phyloP scores from a whole-genome alignment of 2,888 invertebrate genomes.

The Caprella mutica region DNA sequence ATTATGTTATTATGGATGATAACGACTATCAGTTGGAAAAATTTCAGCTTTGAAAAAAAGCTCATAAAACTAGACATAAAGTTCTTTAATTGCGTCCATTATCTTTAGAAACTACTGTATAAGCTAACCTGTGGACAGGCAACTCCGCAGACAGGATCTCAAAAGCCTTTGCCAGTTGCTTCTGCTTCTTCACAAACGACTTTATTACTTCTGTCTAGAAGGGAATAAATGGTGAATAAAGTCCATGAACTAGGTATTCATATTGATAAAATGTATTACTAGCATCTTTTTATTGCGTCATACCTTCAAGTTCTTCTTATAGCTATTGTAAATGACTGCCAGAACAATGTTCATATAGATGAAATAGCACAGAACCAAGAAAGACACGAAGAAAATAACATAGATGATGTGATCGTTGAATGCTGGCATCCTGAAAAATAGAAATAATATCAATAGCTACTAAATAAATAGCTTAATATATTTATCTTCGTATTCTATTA shows the following conservation, averaged over 20 bases:
- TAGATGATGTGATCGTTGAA: slow-evolving; percentile 22
- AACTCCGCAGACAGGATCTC: slow-evolving; percentile 37
- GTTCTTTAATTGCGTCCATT: too few relatives aligned
- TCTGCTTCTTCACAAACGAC: slow-evolving; percentile 28
- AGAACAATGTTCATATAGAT: slow-evolving; percentile 45
- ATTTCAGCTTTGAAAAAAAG: too few relatives aligned
- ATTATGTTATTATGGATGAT: too few relatives aligned
- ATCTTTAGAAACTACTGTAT: slow-evolving; percentile 36
- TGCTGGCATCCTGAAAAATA: slow-evolving; percentile 45
- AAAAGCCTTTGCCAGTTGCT: slow-evolving; percentile 41
- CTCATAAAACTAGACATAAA: too few relatives aligned
- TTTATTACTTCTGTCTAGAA: slow-evolving; percentile 33
- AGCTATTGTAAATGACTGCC: slow-evolving; percentile 45
- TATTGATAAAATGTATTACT: too few relatives aligned
- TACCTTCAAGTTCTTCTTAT: slow-evolving; percentile 42
- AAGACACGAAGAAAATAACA: slow-evolving; percentile 42
- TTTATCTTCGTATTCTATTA: too few relatives aligned
- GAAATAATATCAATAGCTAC: too few relatives aligned
- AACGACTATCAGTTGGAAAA: too few relatives aligned
- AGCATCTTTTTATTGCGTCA: neutral
- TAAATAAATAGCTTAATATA: too few relatives aligned
- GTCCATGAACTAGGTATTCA: too few relatives aligned
- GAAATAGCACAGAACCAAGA: slow-evolving; percentile 43
- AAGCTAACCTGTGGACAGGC: slow-evolving; percentile 26
- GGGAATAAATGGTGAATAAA: too few relatives aligned